phyloP scores from a whole-genome alignment of 2,888 invertebrate species.

The Aspidiotus destructor region DNA sequence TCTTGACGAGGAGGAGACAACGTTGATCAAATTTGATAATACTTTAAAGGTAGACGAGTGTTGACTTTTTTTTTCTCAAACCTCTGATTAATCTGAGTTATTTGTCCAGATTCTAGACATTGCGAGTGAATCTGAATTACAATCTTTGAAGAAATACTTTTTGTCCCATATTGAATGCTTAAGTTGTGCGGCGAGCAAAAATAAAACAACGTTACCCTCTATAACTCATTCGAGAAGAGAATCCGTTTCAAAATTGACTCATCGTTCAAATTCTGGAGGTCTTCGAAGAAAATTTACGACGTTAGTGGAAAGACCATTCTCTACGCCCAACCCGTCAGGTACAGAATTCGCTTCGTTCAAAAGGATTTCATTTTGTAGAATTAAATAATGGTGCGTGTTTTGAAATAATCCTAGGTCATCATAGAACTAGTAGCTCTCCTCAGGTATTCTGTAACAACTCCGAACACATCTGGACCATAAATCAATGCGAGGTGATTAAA shows the following conservation, averaged over 20 bases:
- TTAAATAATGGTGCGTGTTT: too few species aligned
- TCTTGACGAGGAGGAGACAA: neutral
- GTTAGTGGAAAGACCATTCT: too few species aligned
- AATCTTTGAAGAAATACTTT: neutral
- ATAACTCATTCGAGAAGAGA: neutral
- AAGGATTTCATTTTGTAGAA: too few species aligned
- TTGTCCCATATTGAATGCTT: too few species aligned
- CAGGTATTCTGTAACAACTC: constrained; percentile 7
- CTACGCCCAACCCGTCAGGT: too few species aligned
- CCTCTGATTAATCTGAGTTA: constrained; percentile 38
- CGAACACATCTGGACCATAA: neutral
- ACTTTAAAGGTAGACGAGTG: neutral
- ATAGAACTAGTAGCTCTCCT: too few species aligned
- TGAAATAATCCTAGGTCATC: too few species aligned
- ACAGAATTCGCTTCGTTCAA: too few species aligned
- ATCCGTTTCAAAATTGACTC: too few species aligned
- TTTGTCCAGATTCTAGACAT: neutral
- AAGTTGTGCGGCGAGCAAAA: too few species aligned
- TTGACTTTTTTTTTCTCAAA: neutral
- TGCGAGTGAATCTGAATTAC: neutral
- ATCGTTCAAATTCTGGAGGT: too few species aligned
- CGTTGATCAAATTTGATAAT: neutral
- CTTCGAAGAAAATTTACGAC: too few species aligned
- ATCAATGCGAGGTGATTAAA: constrained; percentile 6
- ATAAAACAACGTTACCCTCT: neutral